Base-by-base conservation (phyloP, 2,888 invertebrate species). In the Incurvaria masculella region DNA sequence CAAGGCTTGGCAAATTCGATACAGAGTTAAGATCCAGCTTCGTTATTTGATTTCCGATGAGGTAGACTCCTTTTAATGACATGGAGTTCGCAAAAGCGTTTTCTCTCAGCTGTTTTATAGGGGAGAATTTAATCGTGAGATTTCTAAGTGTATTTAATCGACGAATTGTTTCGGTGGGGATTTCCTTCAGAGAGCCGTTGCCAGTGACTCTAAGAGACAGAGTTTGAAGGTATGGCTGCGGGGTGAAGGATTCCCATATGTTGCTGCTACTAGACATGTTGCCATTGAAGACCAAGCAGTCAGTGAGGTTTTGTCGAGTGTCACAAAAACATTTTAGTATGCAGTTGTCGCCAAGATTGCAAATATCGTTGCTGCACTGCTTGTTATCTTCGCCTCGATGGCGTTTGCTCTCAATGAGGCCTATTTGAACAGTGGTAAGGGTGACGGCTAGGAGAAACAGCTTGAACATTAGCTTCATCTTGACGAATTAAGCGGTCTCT, bases 61-160 rank as follows among this genome's bases (percentile, higher is more conserved):
- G 69, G 42, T 83, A 83, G 60, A 92, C 83, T 60, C 88, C 85
- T 57, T 81, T 79, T 46, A 92, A 63, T 40, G 83, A 81, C 16
- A 87, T 81, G 50, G 89, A 75, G 65, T 89, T 91, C 42, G 86
- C 85, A 61, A 93, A 91, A 1, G 88, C 87, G 66, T 81, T 85
- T 46, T 87, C 82, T 55, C 85, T 84, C 39, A 93, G 80, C 52
- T 85, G 85, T 54, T 81, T 80, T 51, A 92, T 82, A 49, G 82
- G 85, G 0, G 87, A 89, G 64, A 89, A 88, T 53, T 86, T 84
- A 52, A 92, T 84, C 56, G 81, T 82, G 27, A 91, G 69, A 54
- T 82, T 83, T 59, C 84, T 84, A 45, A 92, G 69, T 53, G 84
- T 80, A 58, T 82, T 83, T 56, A 90, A 67, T 51, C 82, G 81